These are phyloP conservation scores for Monomorium pharaonis DNA, from an alignment of 1,140 invertebrate genomes.

Conservation along the genomic window DNA sequence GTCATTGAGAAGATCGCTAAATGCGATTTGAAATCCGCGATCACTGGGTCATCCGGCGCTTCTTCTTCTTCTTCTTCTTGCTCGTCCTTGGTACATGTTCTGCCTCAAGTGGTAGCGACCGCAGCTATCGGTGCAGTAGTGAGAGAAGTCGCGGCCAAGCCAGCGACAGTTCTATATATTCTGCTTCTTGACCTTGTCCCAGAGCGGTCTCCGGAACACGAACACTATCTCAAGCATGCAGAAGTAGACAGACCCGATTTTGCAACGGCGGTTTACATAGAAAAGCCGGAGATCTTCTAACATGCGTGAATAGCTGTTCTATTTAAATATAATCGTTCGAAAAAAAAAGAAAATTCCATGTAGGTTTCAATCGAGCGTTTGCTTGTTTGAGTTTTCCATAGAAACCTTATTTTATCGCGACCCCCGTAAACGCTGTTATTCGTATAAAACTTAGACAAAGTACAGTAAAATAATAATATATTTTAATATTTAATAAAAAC, in stretches of 20 bases:
- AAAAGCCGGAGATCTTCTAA: background rate
- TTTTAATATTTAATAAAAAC: background rate
- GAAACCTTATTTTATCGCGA: background rate
- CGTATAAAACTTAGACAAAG: background rate
- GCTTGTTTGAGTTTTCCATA: background rate
- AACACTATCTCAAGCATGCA: conserved; percentile 64
- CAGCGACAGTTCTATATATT: conserved; percentile 73
- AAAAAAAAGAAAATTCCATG: background rate
- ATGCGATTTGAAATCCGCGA: conserved; percentile 64
- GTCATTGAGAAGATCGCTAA: conserved; percentile 42
- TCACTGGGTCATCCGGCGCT: conserved; percentile 63
- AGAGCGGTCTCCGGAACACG: conserved; percentile 66
- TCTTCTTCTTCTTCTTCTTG: conserved; percentile 63
- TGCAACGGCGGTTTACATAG: background rate
- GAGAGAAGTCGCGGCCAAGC: conserved; percentile 43
- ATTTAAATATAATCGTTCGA: background rate
- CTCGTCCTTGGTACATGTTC: conserved; percentile 51
- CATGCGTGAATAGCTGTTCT: no score
- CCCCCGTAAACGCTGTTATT: background rate
- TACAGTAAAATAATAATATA: background rate
- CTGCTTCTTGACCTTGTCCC: conserved; percentile 75
- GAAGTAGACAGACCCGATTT: conserved; percentile 52
- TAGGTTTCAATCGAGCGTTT: background rate
- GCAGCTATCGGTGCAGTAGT: conserved; percentile 37
- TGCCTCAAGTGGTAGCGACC: conserved; percentile 41